A percentile compares a stretch with the other conserved stretches of the same genome.
phyloP scores from a whole-genome alignment of 92 coral and sea anemone species.

The Siderastrea siderea region DNA sequence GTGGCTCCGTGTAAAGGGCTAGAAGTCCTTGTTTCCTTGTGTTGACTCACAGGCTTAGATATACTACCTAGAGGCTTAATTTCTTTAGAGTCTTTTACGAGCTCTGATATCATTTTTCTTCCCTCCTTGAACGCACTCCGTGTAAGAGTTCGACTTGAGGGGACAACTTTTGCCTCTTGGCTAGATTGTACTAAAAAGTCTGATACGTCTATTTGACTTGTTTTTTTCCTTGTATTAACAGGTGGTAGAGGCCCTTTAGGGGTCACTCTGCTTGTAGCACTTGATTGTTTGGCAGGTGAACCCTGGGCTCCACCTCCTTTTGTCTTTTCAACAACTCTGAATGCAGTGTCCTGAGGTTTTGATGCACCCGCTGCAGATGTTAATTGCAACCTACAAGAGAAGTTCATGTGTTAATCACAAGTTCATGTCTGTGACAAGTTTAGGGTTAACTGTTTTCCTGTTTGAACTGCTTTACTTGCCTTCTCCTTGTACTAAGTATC shows the following conservation, averaged over 20 bases:
- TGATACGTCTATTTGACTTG: conserved; percentile 94
- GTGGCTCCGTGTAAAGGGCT: conserved; percentile 65
- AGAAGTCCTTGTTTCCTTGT: conserved; percentile 75
- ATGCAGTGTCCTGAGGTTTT: conserved; percentile 42
- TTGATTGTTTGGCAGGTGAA: conserved; percentile 53
- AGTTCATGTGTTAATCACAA: background rate
- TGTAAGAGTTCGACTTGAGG: conserved; percentile 79
- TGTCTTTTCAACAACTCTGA: conserved; percentile 50
- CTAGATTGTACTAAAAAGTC: conserved; percentile 87
- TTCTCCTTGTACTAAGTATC: conserved; percentile 84
- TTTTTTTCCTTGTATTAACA: conserved; percentile 87
- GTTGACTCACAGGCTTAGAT: conserved; percentile 77
- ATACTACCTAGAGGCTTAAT: conserved; percentile 92
- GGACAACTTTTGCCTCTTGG: conserved; percentile 85
- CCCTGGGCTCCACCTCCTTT: conserved; percentile 22
- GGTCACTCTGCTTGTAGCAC: conserved; percentile 37
- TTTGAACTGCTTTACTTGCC: conserved; percentile 53
- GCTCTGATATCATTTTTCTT: conserved; percentile 78
- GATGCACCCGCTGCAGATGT: conserved; percentile 28
- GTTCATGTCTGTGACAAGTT: background rate
- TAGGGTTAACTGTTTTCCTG: background rate
- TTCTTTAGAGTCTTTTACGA: conserved; percentile 92
- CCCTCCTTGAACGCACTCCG: conserved; percentile 93
- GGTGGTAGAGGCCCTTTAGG: conserved; percentile 91
- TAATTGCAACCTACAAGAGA: conserved; percentile 33